A percentile compares a stretch with the other conserved stretches of the same genome.
Evolutionary conservation across 1,140 invertebrate genomes (phyloP).

Genomic region (Linepithema humile): DNA sequence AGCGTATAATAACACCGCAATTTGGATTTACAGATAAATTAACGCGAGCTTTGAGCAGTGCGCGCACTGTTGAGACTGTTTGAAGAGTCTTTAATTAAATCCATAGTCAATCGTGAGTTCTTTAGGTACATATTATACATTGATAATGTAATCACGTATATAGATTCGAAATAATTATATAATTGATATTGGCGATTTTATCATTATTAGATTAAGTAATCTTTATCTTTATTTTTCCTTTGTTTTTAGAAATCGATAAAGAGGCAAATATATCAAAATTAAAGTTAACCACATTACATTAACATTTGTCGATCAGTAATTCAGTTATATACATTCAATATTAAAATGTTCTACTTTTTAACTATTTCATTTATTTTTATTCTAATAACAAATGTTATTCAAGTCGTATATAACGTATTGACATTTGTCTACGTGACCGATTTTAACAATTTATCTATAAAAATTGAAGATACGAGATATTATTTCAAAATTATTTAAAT

Average conservation of each 20-base stretch:
- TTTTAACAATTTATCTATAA: not conserved
- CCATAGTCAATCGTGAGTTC: slow-evolving; percentile 21
- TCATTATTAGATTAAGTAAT: not conserved
- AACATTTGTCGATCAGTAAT: not conserved
- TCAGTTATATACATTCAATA: not conserved
- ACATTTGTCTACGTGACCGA: not conserved
- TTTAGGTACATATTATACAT: not conserved
- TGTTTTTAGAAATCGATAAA: not conserved
- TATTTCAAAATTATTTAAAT: not conserved
- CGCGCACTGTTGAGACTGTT: not conserved
- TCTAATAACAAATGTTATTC: not conserved
- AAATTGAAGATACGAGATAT: not conserved
- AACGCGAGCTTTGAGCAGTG: slow-evolving; percentile 30
- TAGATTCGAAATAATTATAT: not conserved
- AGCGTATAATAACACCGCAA: slow-evolving; percentile 24
- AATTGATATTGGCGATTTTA: not conserved
- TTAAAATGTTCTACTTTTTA: not conserved
- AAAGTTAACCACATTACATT: no score
- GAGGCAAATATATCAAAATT: not conserved
- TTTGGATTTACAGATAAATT: slow-evolving; percentile 49
- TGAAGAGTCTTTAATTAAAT: not conserved
- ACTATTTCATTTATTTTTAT: no score
- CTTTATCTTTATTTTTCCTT: not conserved
- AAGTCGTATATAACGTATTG: not conserved
- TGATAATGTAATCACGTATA: not conserved